Conservation (phyloP, 2,797 vertebrate genomes). For the Rhodeus uyekii region DNA sequence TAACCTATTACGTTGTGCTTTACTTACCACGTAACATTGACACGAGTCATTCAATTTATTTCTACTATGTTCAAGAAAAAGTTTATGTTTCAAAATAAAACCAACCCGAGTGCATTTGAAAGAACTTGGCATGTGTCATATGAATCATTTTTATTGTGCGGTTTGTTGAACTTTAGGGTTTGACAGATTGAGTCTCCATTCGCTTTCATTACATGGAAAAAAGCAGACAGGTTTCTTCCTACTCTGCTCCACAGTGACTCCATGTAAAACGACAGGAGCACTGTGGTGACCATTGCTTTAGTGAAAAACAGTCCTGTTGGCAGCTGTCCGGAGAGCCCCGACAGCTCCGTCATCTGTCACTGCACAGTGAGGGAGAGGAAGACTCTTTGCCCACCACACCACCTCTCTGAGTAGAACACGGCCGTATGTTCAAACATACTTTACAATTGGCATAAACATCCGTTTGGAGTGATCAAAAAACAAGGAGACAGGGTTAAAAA, state of each 20-base stretch:
- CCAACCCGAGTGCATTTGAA: background rate
- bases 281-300: constrained; percentile 5
- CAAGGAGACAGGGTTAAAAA: background rate
- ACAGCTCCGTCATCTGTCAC: constrained; percentile 31
- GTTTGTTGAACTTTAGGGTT: background rate
- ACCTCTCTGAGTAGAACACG: background rate
- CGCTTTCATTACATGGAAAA: background rate
- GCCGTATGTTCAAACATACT: background rate
- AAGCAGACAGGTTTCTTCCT: background rate
- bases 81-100: too few relatives aligned
- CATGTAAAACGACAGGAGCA: constrained; percentile 8
- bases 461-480: background rate
- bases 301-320: constrained; percentile 22
- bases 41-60: too few relatives aligned
- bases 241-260: background rate
- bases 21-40: too few relatives aligned
- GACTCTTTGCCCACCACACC: background rate
- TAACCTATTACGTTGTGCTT: too few relatives aligned
- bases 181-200: background rate
- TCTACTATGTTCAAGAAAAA: too few relatives aligned
- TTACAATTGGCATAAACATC: background rate
- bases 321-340: constrained; percentile 2
- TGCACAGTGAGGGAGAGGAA: background rate
- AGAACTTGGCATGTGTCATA: background rate
- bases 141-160: background rate